Conservation (phyloP, 2,113 vertebrate genomes). For the Tragulus kanchil region DNA sequence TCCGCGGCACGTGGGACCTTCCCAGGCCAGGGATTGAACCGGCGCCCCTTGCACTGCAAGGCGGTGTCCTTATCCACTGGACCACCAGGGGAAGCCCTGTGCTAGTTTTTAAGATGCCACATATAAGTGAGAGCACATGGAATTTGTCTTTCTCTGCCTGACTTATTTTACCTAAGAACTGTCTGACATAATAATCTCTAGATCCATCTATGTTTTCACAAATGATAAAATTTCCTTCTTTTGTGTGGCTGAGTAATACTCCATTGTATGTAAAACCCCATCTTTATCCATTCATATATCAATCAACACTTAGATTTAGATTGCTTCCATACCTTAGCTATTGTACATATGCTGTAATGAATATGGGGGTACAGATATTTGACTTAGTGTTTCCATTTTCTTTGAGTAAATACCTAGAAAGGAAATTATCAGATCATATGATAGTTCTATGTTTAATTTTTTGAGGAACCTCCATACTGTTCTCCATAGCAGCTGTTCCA, state of each 20-base stretch:
- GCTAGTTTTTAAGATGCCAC: neutral
- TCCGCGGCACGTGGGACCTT: too few relatives aligned
- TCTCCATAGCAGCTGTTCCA: neutral
- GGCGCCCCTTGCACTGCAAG: too few relatives aligned
- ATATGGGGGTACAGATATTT: neutral
- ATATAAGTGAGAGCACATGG: neutral
- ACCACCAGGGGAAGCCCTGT: too few relatives aligned
- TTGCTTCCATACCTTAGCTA: neutral
- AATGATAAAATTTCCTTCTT: neutral
- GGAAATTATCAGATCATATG: neutral
- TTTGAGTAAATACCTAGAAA: neutral
- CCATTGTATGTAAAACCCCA: neutral
- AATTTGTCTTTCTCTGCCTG: neutral
- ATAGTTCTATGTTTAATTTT: neutral
- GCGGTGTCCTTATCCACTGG: too few relatives aligned
- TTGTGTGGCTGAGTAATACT: neutral
- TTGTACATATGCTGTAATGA: neutral
- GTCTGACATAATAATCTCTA: neutral
- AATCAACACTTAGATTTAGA: neutral
- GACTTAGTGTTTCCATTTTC: neutral
- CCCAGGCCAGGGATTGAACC: too few relatives aligned
- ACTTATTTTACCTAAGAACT: neutral
- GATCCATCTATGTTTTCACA: neutral
- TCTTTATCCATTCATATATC: neutral
- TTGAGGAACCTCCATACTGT: neutral